Percentiles rank a stretch among this genome's conserved stretches.
These are phyloP conservation scores for Macropus fuliginosus DNA, from an alignment of 2,797 vertebrate species.

Conservation along the genomic window DNA sequence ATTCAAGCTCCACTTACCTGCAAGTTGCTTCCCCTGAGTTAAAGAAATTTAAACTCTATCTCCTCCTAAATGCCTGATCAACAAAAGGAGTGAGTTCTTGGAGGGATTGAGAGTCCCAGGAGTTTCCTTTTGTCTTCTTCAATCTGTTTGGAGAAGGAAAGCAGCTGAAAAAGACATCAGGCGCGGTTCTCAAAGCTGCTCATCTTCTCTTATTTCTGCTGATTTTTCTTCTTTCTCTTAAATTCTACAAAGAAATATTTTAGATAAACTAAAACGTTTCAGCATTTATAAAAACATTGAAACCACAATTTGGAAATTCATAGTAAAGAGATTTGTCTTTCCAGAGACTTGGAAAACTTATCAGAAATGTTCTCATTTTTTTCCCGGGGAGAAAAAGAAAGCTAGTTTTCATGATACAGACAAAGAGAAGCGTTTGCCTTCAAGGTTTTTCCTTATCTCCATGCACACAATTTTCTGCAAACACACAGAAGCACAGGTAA, in stretches of 20 bases:
- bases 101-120: background rate
- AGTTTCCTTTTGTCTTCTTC: background rate
- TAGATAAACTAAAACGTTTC: background rate
- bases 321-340: background rate
- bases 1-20: background rate
- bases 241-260: background rate
- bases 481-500: too few relatives aligned
- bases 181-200: too few relatives aligned
- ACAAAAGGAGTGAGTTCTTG: background rate
- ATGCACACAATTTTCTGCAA: too few relatives aligned
- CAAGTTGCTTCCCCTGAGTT: background rate
- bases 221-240: background rate
- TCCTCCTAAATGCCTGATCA: background rate
- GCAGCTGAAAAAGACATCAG: background rate
- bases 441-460: too few relatives aligned
- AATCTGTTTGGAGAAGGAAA: background rate
- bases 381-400: fast-evolving
- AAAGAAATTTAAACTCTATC: background rate
- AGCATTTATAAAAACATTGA: background rate
- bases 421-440: background rate
- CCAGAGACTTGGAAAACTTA: background rate
- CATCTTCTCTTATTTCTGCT: background rate
- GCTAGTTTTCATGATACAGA: background rate
- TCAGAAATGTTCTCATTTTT: background rate
- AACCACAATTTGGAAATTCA: background rate